These are phyloP conservation scores for Heliconius melpomene DNA, from an alignment of 1,140 invertebrate species.

Conservation along the genomic window DNA sequence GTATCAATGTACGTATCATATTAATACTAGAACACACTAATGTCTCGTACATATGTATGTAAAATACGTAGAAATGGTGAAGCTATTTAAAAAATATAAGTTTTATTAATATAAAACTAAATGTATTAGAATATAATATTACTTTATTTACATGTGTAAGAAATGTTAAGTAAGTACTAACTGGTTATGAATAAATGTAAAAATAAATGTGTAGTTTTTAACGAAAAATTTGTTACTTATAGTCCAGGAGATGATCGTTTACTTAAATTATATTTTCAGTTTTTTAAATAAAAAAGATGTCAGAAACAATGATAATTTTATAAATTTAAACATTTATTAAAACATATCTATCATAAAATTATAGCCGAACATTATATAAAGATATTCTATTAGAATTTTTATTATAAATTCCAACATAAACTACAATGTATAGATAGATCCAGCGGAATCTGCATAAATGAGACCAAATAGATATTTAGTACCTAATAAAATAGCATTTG, in stretches of 20 bases:
- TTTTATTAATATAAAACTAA: not conserved
- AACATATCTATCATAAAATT: not conserved
- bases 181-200: not conserved
- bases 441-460: not conserved
- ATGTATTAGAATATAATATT: not conserved
- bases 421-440: not conserved
- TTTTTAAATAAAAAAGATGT: no score
- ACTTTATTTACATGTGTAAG: not conserved
- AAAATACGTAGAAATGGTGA: no score
- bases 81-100: no score
- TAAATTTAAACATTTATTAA: not conserved
- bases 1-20: no score
- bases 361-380: not conserved
- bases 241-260: not conserved
- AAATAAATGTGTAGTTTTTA: not conserved
- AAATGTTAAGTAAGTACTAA: not conserved
- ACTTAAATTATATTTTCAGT: not conserved
- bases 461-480: constrained; percentile 1
- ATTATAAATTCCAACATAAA: not conserved
- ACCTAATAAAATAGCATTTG: not conserved
- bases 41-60: no score
- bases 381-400: not conserved
- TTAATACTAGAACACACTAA: no score
- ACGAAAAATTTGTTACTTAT: not conserved
- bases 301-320: not conserved